Percentiles rank a stretch among this genome's conserved stretches.
Conservation (phyloP, 2,113 vertebrate species). For the Catharus fuscescens region DNA sequence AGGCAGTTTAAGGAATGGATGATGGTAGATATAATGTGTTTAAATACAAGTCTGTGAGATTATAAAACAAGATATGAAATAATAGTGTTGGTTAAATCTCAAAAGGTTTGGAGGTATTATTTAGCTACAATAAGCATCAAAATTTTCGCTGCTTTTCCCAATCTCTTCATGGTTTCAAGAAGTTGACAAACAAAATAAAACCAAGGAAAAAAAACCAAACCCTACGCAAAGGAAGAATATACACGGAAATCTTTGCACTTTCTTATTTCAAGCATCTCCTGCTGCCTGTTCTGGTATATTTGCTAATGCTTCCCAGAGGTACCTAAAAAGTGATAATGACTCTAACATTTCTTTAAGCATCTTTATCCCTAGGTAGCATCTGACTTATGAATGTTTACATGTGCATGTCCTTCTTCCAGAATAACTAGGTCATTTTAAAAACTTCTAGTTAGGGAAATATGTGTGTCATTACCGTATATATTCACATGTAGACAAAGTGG, state of each 20-base stretch:
- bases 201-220: neutral
- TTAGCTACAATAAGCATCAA: neutral
- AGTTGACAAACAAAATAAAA: neutral
- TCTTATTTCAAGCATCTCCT: neutral
- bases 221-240: neutral
- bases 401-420: neutral
- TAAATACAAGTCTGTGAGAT: conserved; percentile 24
- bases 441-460: neutral
- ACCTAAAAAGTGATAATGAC: neutral
- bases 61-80: conserved; percentile 43
- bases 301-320: neutral
- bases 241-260: neutral
- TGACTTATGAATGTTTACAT: neutral
- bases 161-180: neutral
- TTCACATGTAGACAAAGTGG: neutral
- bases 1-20: conserved; percentile 26
- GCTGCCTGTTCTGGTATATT: neutral
- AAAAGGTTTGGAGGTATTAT: neutral
- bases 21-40: conserved; percentile 23
- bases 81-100: conserved; percentile 19
- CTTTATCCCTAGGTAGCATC: neutral
- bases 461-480: neutral
- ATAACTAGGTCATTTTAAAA: neutral
- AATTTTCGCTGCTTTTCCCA: neutral
- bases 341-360: neutral